Conservation (phyloP, 2,113 vertebrate genomes). For the Petrocephalus microphthalmus region DNA sequence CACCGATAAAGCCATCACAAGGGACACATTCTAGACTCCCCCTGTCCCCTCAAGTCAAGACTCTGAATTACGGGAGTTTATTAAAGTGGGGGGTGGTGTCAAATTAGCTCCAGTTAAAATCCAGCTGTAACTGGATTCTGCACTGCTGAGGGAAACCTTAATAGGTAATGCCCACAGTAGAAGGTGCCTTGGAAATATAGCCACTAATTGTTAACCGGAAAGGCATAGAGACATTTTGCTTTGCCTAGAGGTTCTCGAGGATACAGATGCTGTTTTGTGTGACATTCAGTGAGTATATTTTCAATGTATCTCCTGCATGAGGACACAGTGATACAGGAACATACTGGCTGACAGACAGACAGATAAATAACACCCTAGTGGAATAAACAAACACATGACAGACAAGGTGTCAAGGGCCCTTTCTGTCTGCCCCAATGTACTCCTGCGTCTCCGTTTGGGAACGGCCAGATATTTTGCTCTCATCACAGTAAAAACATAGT, state of each 20-base stretch:
- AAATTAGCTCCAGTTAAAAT: neutral
- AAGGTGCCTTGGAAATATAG: neutral
- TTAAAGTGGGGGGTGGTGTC: neutral
- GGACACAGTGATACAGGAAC: slow-evolving; percentile 34
- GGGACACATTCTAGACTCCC: neutral
- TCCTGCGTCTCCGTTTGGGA: slow-evolving; percentile 27
- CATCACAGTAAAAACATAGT: slow-evolving; percentile 31
- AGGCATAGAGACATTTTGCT: neutral
- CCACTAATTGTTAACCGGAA: neutral
- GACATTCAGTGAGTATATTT: neutral
- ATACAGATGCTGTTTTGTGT: neutral
- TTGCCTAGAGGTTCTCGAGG: neutral
- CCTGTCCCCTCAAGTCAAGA: neutral
- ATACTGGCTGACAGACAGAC: slow-evolving; percentile 45
- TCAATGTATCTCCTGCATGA: slow-evolving; percentile 52
- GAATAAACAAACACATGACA: slow-evolving; percentile 70
- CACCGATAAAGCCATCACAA: neutral
- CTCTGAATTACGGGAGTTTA: neutral
- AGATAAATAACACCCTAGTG: slow-evolving; percentile 67
- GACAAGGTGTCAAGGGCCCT: slow-evolving; percentile 59
- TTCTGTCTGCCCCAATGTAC: slow-evolving; percentile 41
- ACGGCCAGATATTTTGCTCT: slow-evolving; percentile 28
- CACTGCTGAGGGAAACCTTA: neutral
- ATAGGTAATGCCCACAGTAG: neutral
- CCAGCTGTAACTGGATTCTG: neutral